Evolutionary conservation across 1,140 invertebrate genomes (phyloP).

Genomic region (Trinorchestia longiramus): DNA sequence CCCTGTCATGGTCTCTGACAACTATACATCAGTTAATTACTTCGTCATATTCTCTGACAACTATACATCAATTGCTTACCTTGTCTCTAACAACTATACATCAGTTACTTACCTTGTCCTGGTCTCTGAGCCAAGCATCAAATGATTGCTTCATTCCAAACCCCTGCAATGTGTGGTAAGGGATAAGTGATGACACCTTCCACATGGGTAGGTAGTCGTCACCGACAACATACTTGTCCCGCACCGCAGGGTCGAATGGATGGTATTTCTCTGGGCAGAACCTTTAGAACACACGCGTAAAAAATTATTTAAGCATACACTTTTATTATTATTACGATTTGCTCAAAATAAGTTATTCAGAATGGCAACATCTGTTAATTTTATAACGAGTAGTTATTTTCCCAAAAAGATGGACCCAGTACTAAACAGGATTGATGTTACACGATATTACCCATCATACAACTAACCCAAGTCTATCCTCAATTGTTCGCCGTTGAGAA

Average conservation of each 20-base stretch:
- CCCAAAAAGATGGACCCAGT: background rate
- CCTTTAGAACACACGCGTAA: slow-evolving; percentile 71
- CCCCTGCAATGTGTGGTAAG: slow-evolving; percentile 82
- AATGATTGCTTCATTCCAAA: slow-evolving; percentile 90
- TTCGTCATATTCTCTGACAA: slow-evolving; percentile 57
- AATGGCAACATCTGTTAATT: no score
- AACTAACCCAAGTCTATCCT: background rate
- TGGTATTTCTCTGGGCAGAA: slow-evolving; percentile 94
- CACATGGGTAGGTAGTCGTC: slow-evolving; percentile 95
- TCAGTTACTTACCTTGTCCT: slow-evolving; percentile 59
- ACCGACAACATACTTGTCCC: slow-evolving; percentile 94
- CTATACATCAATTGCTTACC: no score
- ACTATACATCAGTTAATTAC: background rate
- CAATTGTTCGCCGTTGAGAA: background rate
- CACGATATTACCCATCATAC: background rate
- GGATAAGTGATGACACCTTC: slow-evolving; percentile 87
- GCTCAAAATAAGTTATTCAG: no score
- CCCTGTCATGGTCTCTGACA: no score
- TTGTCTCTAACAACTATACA: no score
- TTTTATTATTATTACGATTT: no score
- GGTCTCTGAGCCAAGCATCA: slow-evolving; percentile 75
- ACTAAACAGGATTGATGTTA: background rate
- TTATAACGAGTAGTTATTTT: background rate
- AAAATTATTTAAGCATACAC: background rate
- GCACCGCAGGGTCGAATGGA: slow-evolving; percentile 84